Evolutionary conservation across 1,140 invertebrate genomes (phyloP).

Genomic region (Zaprionus davidi): DNA sequence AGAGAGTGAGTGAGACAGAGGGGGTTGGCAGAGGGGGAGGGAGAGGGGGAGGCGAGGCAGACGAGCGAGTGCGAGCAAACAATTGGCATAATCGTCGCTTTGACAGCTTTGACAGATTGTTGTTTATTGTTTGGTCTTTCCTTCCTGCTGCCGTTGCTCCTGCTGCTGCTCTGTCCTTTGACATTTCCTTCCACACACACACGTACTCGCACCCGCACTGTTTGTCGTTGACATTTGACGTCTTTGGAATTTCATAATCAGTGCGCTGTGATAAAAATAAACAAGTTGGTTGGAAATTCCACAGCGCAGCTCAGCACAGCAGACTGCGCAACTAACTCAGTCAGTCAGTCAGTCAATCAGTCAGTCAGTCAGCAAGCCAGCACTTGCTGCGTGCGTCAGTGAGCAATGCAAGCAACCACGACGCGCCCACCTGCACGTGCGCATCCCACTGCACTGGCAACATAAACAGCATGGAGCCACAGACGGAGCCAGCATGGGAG

Average conservation of each 20-base stretch:
- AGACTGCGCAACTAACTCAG: background rate
- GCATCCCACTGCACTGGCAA: slow-evolving; percentile 19
- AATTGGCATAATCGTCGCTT: slow-evolving; percentile 50
- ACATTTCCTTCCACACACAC: slow-evolving; percentile 6
- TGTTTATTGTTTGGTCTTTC: slow-evolving; percentile 38
- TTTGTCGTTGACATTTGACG: slow-evolving; percentile 13
- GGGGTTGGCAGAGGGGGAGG: background rate
- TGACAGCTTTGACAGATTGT: slow-evolving; percentile 75
- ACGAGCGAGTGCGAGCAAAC: slow-evolving; percentile 22
- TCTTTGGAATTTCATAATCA: slow-evolving; percentile 60
- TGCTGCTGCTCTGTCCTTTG: slow-evolving; percentile 9
- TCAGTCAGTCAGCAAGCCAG: background rate
- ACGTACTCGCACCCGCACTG: background rate
- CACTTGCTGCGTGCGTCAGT: slow-evolving; percentile 10
- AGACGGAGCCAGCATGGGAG: background rate
- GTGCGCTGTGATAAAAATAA: slow-evolving; percentile 54
- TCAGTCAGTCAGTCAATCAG: slow-evolving; percentile 5
- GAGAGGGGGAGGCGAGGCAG: background rate
- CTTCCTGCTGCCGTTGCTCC: background rate
- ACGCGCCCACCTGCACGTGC: slow-evolving; percentile 8
- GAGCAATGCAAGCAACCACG: background rate
- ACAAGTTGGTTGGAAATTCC: background rate
- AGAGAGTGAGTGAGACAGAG: background rate
- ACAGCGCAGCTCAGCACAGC: background rate
- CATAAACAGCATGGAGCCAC: background rate